phyloP scores from a whole-genome alignment of 1,140 invertebrate genomes.

The Cyrtorhinus lividipennis region DNA sequence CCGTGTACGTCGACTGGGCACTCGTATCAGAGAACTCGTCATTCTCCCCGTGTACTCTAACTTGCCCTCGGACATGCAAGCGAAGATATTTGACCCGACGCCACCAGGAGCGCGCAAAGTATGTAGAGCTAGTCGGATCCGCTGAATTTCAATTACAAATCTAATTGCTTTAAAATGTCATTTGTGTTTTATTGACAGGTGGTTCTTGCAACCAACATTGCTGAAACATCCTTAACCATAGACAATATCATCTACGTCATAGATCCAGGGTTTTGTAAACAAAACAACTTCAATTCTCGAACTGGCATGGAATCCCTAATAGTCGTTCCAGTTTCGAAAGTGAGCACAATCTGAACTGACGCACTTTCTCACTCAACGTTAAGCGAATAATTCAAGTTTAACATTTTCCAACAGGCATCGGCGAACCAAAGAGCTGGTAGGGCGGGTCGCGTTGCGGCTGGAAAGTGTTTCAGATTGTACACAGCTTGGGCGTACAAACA shows the following conservation, averaged over 20 bases:
- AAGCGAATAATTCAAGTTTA: background rate
- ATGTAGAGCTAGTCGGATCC: no score
- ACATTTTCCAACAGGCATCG: constrained; percentile 41
- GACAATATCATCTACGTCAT: constrained; percentile 99
- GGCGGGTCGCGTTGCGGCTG: constrained; percentile 82
- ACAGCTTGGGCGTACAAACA: constrained; percentile 95
- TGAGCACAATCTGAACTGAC: constrained; percentile 19
- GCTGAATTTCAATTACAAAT: background rate
- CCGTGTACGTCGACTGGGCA: constrained; percentile 73
- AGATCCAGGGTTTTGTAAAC: constrained; percentile 97
- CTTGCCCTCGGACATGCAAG: constrained; percentile 96
- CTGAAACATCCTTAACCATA: constrained; percentile 97
- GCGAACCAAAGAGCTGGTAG: constrained; percentile 88
- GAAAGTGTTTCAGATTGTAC: constrained; percentile 96
- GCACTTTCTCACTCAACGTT: background rate
- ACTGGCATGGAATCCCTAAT: constrained; percentile 97
- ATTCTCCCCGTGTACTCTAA: constrained; percentile 97
- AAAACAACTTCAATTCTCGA: constrained; percentile 96
- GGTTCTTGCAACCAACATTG: constrained; percentile 96
- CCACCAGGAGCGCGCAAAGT: constrained; percentile 77
- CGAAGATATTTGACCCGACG: constrained; percentile 94
- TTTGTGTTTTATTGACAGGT: constrained; percentile 36
- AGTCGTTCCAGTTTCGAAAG: constrained; percentile 95
- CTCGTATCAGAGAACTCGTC: constrained; percentile 82
- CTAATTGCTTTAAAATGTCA: background rate